Percentiles rank a stretch among this genome's conserved stretches.
These are phyloP conservation scores for Perizoma affinitatum DNA, from an alignment of 2,888 invertebrate species.

Conservation along the genomic window DNA sequence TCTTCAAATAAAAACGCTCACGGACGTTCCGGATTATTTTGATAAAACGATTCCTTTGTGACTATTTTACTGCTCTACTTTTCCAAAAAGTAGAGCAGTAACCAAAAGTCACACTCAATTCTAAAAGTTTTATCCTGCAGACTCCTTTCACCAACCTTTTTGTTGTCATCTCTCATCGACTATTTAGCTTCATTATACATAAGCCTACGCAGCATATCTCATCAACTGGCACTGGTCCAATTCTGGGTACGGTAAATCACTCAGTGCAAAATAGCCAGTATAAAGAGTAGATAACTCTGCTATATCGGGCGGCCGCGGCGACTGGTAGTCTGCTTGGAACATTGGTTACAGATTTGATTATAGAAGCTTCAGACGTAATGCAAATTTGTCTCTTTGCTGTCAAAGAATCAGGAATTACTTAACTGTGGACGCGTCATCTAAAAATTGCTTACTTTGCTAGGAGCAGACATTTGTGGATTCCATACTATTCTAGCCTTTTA, in stretches of 20 bases:
- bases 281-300: conserved; percentile 60
- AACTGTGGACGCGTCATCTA: too few species aligned
- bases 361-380: conserved; percentile 1
- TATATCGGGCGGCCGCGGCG: conserved; percentile 69
- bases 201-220: conserved; percentile 4
- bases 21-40: conserved; percentile 5
- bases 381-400: too few species aligned
- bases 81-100: too few species aligned
- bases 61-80: too few species aligned
- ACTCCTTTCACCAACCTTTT: too few species aligned
- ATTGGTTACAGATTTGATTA: conserved; percentile 32
- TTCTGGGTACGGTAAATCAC: conserved; percentile 67
- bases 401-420: too few species aligned
- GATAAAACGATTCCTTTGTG: too few species aligned
- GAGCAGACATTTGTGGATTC: too few species aligned
- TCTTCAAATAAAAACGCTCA: conserved; percentile 9
- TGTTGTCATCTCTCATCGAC: too few species aligned
- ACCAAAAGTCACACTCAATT: too few species aligned
- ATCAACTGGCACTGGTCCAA: conserved; percentile 63
- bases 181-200: neutral
- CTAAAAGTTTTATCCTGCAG: too few species aligned
- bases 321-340: conserved; percentile 62
- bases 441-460: too few species aligned
- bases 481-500: neutral
- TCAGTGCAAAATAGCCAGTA: conserved; percentile 67